Evolutionary conservation across 2,888 invertebrate genomes (phyloP).

Genomic region (Harmothoe impar): DNA sequence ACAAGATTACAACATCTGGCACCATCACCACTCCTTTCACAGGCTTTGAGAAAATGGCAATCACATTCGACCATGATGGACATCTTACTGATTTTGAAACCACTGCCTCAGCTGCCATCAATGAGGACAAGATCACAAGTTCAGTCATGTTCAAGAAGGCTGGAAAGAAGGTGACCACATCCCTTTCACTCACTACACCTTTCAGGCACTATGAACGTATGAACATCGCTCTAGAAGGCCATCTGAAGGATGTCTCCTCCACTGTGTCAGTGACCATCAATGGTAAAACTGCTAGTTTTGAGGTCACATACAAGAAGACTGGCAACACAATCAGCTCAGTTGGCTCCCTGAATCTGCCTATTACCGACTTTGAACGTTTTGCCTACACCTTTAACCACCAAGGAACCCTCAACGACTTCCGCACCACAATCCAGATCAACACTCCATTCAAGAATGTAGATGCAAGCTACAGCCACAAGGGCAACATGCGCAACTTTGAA

Average conservation of each 20-base stretch:
- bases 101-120: neutral
- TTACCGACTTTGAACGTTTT: constrained; percentile 41
- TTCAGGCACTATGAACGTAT: neutral
- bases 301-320: constrained; percentile 40
- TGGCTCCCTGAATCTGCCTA: constrained; percentile 60
- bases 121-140: constrained; percentile 25
- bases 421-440: constrained; percentile 57
- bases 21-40: constrained; percentile 63
- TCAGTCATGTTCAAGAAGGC: neutral
- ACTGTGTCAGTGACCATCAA: constrained; percentile 56
- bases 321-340: constrained; percentile 25
- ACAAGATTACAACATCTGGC: constrained; percentile 46
- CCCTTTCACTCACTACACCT: neutral
- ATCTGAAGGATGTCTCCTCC: constrained; percentile 49
- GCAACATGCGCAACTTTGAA: constrained; percentile 40
- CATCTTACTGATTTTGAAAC: constrained; percentile 38
- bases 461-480: constrained; percentile 65
- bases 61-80: constrained; percentile 12
- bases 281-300: constrained; percentile 4
- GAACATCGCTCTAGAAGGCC: constrained; percentile 31
- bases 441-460: constrained; percentile 56
- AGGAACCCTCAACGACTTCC: constrained; percentile 62
- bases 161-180: neutral
- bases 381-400: constrained; percentile 62
- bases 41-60: neutral